Base-by-base conservation (phyloP, 1,140 invertebrate genomes). In the Drosophila santomea region DNA sequence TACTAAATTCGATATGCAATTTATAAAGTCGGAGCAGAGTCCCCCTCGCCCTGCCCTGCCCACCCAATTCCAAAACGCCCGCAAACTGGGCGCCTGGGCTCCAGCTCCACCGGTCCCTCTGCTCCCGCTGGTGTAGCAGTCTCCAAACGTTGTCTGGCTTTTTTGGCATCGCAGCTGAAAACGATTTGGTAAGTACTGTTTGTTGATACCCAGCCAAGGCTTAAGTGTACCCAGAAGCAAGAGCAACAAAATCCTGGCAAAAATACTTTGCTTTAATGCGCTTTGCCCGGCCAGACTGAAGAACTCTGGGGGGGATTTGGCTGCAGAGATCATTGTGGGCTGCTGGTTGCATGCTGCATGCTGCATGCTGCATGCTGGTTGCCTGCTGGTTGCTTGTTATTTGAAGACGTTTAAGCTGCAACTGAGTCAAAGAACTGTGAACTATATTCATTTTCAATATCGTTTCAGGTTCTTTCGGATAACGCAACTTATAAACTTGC, bases 1-100 rank as follows among this genome's bases (percentile, higher is more conserved):
- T 80, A 89, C 84, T 78, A 84, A 88, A 89, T 83, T 88, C 83
- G 80, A 89, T 88, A 89, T 88, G 84, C 83, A 89, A 88, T 88
- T 88, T 88, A 88, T 80, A 86, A 88, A 77, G 56, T 56, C 61
- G 28, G 39, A 45, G 15, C 1, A 36, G n/a, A 2, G 1, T 6
- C 20, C 4, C 2, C 10, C 17, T 17, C 17, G 17, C 17, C 17
- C 17, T 17, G 17, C 17, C 35, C 43, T n/a, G 20, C 59, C 11
- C 15, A 28, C 4, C 45, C 51, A 14, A 25, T 25, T 15, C 11
- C 32, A 25, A 5, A 11, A n/a, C 39, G n/a, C 50, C 38, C 25
- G 17, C 45, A n/a, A 23, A 39, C 17, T 35, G 38, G 72, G 41
- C 60, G 38, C 36, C 52, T 43, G 47, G 20, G 35, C 45, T 58